Evolutionary conservation across 2,797 vertebrate genomes (phyloP), one percentile per base, ranked within the genome.

Genomic region (Ctenopoma multispine): DNA sequence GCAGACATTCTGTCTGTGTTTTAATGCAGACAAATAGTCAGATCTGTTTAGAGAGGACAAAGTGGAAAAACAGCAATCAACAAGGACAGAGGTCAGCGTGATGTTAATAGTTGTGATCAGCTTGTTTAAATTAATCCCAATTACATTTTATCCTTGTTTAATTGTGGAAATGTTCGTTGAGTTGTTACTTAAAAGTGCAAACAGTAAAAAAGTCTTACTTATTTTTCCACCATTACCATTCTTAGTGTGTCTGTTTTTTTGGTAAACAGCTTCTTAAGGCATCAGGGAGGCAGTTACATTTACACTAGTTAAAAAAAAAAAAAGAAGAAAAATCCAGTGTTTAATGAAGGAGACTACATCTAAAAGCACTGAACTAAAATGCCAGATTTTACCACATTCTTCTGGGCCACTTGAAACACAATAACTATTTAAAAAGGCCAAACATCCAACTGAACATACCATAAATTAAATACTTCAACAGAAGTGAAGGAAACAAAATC

Each of bases 281-380:
- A 67, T 48, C 31, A 34, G 11, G 24, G 8, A 41, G 18, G 54
- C 63, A 41, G 38, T 63, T 61, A 24, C 27, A 69, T n/a, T 56
- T 44, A 69, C 27, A 50, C 21, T 36, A 34, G 5, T 70, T 55
- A 40, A 1, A 34, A 34, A 34, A 34, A 34, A 10, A 34, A 3
- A 17, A 15, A 12, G 1, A n/a, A 7, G 74, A n/a, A 20, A 14
- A 44, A n/a, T 44, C 43, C 18, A n/a, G 18, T 44, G 17, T n/a
- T 18, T 9, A 8, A 44, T 41, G 40, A 15, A 12, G 14, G 14
- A 41, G n/a, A 47, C 14, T 15, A 54, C 1, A 61, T n/a, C 8
- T 41, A 57, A 81, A 68, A 63, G 14, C 12, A 34, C 51, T 53
- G 38, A 34, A 63, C 63, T 62, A 40, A 69, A 76, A 69, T 57